Conservation (phyloP, 2,888 invertebrate genomes). For the Horisme vitalbata region DNA sequence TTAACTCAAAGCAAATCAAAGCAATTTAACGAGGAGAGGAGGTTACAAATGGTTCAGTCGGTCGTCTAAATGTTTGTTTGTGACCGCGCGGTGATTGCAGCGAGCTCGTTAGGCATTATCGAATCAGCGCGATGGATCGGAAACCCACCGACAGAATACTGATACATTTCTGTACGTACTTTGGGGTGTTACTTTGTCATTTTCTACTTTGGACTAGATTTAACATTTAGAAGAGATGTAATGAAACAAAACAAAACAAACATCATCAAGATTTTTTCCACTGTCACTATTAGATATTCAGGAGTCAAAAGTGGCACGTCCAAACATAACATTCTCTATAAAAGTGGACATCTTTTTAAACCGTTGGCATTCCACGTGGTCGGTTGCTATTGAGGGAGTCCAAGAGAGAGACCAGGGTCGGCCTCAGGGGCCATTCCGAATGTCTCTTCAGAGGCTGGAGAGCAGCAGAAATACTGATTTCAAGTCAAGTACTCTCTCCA, state of each 20-base stretch:
- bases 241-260: background rate
- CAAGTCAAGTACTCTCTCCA: too few species aligned
- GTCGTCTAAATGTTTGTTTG: slow-evolving; percentile 6
- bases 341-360: too few species aligned
- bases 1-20: background rate
- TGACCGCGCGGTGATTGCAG: slow-evolving; percentile 11
- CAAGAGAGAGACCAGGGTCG: too few species aligned
- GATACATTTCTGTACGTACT: slow-evolving; percentile 4
- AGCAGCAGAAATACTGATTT: too few species aligned
- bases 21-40: slow-evolving; percentile 18
- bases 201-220: background rate
- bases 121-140: slow-evolving; percentile 25
- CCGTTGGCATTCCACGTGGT: too few species aligned
- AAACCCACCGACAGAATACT: slow-evolving; percentile 13
- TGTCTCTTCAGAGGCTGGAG: too few species aligned
- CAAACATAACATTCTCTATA: too few species aligned
- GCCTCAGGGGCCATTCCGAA: too few species aligned
- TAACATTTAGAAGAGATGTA: background rate
- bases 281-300: too few species aligned
- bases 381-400: too few species aligned
- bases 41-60: slow-evolving; percentile 10
- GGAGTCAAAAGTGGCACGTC: too few species aligned
- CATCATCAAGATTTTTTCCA: too few species aligned
- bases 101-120: slow-evolving; percentile 21
- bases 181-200: background rate